These are phyloP conservation scores for Puma concolor DNA, from an alignment of 2,113 vertebrate species.

Conservation along the genomic window DNA sequence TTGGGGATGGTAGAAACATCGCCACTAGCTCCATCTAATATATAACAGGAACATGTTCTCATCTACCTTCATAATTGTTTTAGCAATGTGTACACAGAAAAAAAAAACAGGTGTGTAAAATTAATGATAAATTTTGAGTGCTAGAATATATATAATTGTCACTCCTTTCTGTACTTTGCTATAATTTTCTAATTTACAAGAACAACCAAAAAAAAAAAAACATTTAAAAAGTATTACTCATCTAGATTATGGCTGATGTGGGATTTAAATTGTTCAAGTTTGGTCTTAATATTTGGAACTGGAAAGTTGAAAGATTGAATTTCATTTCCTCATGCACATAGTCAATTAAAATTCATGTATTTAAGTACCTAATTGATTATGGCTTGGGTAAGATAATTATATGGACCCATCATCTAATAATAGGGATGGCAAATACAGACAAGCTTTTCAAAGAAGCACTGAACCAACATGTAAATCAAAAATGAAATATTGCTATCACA, in stretches of 20 bases:
- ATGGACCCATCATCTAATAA: not conserved
- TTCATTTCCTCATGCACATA: not conserved
- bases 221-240: not conserved
- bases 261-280: constrained; percentile 20
- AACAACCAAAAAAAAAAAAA: not conserved
- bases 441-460: not conserved
- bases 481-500: not conserved
- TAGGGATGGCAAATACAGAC: not conserved
- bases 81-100: not conserved
- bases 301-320: not conserved
- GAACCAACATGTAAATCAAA: not conserved
- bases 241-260: not conserved
- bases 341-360: not conserved
- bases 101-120: not conserved
- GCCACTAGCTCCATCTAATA: not conserved
- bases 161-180: not conserved
- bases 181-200: not conserved
- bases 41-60: not conserved
- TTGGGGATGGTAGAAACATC: not conserved
- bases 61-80: not conserved
- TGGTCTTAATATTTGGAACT: constrained; percentile 18
- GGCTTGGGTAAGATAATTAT: constrained; percentile 5
- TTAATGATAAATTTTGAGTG: constrained; percentile 12
- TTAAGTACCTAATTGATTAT: constrained; percentile 4
- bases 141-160: not conserved